A percentile compares a stretch with the other conserved stretches of the same genome.
Conservation (phyloP, 2,888 invertebrate genomes). For the Andrena marginata region DNA sequence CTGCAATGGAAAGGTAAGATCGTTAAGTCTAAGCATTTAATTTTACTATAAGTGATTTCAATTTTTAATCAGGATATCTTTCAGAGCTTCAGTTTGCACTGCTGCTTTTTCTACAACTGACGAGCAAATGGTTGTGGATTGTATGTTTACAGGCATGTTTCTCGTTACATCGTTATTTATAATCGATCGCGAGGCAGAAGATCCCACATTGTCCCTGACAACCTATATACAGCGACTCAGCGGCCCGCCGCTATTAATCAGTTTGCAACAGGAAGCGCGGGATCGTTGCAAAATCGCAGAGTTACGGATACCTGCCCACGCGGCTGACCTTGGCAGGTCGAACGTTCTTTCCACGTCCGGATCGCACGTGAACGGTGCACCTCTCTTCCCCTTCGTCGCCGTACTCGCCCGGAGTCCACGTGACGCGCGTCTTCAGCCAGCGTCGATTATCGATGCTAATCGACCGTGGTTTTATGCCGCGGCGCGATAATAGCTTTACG, state of each 20-base stretch:
- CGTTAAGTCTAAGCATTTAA: too few relatives aligned
- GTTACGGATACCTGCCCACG: slow-evolving; percentile 76
- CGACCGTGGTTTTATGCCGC: slow-evolving; percentile 28
- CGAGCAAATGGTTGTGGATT: too few relatives aligned
- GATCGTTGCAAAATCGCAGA: slow-evolving; percentile 78
- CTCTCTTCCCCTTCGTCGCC: slow-evolving; percentile 13
- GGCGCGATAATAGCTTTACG: slow-evolving; percentile 48
- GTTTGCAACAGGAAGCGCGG: slow-evolving; percentile 77
- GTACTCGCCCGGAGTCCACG: slow-evolving; percentile 5
- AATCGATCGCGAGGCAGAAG: too few relatives aligned
- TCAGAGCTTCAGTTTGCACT: too few relatives aligned
- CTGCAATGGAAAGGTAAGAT: too few relatives aligned
- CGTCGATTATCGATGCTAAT: slow-evolving; percentile 56
- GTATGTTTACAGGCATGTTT: too few relatives aligned
- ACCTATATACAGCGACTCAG: not conserved
- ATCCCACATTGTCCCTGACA: too few relatives aligned
- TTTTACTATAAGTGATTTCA: too few relatives aligned
- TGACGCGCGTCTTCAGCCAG: slow-evolving; percentile 21
- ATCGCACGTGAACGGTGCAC: slow-evolving; percentile 39
- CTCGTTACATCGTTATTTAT: too few relatives aligned
- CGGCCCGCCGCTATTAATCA: slow-evolving; percentile 77
- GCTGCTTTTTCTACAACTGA: too few relatives aligned
- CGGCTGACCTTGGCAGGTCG: slow-evolving; percentile 78
- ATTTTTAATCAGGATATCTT: too few relatives aligned
- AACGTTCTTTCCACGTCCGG: slow-evolving; percentile 66